Evolutionary conservation across 1,140 invertebrate genomes (phyloP).

Genomic region (Drosophila parvula): DNA sequence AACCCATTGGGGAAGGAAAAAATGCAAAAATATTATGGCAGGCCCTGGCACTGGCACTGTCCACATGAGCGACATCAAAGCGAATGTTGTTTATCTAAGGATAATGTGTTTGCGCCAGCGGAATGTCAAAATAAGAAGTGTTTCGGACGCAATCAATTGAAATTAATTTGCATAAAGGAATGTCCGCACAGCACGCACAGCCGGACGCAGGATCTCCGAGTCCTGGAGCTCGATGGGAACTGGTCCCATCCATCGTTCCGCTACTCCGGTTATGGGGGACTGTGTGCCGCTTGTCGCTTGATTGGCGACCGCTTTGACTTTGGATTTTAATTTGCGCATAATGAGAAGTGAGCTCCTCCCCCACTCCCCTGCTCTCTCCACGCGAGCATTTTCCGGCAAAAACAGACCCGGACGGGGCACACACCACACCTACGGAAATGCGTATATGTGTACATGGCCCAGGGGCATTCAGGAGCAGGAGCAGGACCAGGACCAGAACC

Average conservation of each 20-base stretch:
- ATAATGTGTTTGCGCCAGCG: conserved; percentile 63
- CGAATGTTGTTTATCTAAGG: conserved; percentile 63
- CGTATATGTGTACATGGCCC: conserved; percentile 36
- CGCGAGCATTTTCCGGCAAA: not conserved
- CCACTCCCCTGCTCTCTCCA: not conserved
- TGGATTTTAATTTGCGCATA: conserved; percentile 73
- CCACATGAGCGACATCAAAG: conserved; percentile 77
- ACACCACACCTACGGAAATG: conserved; percentile 10
- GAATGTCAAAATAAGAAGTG: conserved; percentile 80
- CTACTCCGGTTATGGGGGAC: conserved; percentile 7
- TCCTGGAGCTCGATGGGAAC: not conserved
- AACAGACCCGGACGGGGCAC: not conserved
- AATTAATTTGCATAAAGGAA: conserved; percentile 83
- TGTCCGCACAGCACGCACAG: conserved; percentile 51
- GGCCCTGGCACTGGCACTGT: conserved; percentile 56
- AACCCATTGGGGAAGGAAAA: conserved; percentile 35
- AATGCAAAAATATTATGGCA: conserved; percentile 62
- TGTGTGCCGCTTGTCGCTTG: conserved; percentile 52
- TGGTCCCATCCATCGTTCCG: conserved; percentile 9
- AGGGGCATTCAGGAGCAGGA: conserved; percentile 19
- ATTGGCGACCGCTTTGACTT: conserved; percentile 28
- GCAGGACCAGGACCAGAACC: conserved; percentile 38
- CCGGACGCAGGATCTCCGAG: conserved; percentile 6
- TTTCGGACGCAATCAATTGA: conserved; percentile 77
- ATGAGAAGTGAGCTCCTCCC: conserved; percentile 15